A percentile compares a stretch with the other conserved stretches of the same genome.
phyloP scores from a whole-genome alignment of 1,140 invertebrate genomes.

The Pachypeltis micranthus region DNA sequence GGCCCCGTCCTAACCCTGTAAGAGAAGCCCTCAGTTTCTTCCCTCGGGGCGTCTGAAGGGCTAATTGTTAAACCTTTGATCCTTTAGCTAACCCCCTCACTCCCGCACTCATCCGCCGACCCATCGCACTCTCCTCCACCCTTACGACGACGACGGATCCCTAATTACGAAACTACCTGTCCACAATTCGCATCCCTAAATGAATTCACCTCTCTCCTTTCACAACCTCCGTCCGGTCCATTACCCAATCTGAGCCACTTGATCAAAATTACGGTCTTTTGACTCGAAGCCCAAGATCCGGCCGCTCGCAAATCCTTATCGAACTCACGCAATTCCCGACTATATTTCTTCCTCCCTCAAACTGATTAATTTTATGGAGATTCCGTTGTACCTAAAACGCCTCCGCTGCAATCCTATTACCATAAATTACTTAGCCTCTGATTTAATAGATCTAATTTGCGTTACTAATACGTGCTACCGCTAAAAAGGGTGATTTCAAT shows the following conservation, averaged over 20 bases:
- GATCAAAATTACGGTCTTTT: neutral
- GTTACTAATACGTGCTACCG: neutral
- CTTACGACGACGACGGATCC: neutral
- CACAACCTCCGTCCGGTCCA: conserved; percentile 11
- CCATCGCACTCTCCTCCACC: neutral
- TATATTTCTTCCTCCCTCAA: neutral
- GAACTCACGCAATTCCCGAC: no score
- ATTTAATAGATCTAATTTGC: conserved; percentile 2
- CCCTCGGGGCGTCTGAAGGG: conserved; percentile 3
- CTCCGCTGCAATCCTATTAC: conserved; percentile 1
- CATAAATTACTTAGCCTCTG: neutral
- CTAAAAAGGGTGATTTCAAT: neutral
- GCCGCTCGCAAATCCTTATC: neutral
- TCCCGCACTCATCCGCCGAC: neutral
- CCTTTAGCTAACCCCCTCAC: neutral
- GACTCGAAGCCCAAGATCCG: neutral
- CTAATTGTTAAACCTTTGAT: conserved; percentile 17
- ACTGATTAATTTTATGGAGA: neutral
- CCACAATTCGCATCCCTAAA: conserved; percentile 9
- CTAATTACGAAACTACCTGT: conserved; percentile 12
- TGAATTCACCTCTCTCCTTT: conserved; percentile 7
- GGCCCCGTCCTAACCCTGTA: neutral
- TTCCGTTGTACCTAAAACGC: neutral
- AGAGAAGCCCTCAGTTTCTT: conserved; percentile 1
- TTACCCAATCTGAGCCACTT: conserved; percentile 6